Evolutionary conservation across 30 jellyfish, hydroid and myxozoan species (phyloP).

Genomic region (Aurelia aurita): DNA sequence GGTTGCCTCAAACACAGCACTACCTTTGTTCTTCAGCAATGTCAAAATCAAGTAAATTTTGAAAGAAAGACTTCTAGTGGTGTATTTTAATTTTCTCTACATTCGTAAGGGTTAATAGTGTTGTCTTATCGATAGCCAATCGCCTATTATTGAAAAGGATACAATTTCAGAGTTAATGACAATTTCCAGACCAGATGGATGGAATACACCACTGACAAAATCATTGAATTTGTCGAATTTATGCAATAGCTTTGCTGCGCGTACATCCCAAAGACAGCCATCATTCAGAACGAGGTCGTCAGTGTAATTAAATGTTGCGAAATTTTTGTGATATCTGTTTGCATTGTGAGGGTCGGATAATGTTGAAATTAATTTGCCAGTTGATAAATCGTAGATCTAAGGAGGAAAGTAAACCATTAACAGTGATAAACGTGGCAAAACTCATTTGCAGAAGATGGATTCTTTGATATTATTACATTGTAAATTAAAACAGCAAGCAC

Average conservation of each 20-base stretch:
- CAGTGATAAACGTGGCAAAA: too few relatives aligned
- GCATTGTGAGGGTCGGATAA: constrained; percentile 69
- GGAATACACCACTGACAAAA: constrained; percentile 93
- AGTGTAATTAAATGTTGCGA: constrained; percentile 81
- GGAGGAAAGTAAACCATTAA: background rate
- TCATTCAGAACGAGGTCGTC: constrained; percentile 93
- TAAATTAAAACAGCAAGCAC: too few relatives aligned
- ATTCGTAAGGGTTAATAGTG: too few relatives aligned
- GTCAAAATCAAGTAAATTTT: too few relatives aligned
- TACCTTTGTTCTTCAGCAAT: too few relatives aligned
- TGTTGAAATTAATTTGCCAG: constrained; percentile 72
- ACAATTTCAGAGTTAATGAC: constrained; percentile 93
- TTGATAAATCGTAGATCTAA: constrained; percentile 87
- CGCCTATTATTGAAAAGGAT: constrained; percentile 58
- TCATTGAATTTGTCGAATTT: constrained; percentile 92
- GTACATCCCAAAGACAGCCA: constrained; percentile 98
- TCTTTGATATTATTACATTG: too few relatives aligned
- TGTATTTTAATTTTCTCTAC: too few relatives aligned
- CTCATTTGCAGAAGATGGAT: too few relatives aligned
- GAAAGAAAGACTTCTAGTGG: too few relatives aligned
- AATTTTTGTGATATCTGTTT: constrained; percentile 70
- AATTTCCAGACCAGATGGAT: constrained; percentile 97
- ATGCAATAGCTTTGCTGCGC: constrained; percentile 82
- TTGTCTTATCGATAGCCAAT: too few relatives aligned
- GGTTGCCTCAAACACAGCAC: too few relatives aligned